Evolutionary conservation across 2,888 invertebrate genomes (phyloP).

Genomic region (Temnothorax ravouxi): DNA sequence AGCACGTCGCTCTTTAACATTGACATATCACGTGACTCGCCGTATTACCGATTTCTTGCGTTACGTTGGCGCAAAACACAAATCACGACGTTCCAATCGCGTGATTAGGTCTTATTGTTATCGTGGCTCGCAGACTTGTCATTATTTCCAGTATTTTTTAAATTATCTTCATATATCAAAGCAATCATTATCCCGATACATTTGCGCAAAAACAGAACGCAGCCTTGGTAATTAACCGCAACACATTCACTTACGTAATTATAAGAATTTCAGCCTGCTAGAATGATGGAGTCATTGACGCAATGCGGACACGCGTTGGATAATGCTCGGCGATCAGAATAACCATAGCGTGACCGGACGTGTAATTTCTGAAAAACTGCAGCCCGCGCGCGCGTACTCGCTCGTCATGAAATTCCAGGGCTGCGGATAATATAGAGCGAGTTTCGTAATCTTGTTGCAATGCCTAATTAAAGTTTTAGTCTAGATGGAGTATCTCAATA

Average conservation of each 20-base stretch:
- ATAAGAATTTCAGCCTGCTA: constrained; percentile 56
- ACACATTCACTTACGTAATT: constrained; percentile 60
- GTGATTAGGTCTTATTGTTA: constrained; percentile 59
- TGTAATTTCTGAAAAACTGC: constrained; percentile 70
- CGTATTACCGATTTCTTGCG: constrained; percentile 35
- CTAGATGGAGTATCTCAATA: neutral
- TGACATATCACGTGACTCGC: constrained; percentile 15
- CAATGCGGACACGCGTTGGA: constrained; percentile 67
- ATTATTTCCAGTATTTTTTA: constrained; percentile 44
- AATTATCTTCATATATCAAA: constrained; percentile 36
- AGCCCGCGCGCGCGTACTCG: constrained; percentile 42
- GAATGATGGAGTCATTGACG: constrained; percentile 70
- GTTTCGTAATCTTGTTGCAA: constrained; percentile 43
- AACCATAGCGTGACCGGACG: constrained; percentile 69
- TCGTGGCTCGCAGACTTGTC: constrained; percentile 44
- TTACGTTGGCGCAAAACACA: constrained; percentile 42
- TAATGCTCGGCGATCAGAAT: constrained; percentile 60
- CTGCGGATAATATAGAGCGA: constrained; percentile 27
- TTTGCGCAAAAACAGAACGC: constrained; percentile 29
- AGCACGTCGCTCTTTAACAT: constrained; percentile 5
- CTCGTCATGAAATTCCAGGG: constrained; percentile 40
- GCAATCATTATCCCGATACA: constrained; percentile 23
- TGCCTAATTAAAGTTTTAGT: constrained; percentile 47
- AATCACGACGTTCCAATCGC: constrained; percentile 61
- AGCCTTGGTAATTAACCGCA: constrained; percentile 64